Evolutionary conservation across 2,113 vertebrate species (phyloP), one percentile per base, ranked within the genome.

Genomic region (Brachirus orientalis): DNA sequence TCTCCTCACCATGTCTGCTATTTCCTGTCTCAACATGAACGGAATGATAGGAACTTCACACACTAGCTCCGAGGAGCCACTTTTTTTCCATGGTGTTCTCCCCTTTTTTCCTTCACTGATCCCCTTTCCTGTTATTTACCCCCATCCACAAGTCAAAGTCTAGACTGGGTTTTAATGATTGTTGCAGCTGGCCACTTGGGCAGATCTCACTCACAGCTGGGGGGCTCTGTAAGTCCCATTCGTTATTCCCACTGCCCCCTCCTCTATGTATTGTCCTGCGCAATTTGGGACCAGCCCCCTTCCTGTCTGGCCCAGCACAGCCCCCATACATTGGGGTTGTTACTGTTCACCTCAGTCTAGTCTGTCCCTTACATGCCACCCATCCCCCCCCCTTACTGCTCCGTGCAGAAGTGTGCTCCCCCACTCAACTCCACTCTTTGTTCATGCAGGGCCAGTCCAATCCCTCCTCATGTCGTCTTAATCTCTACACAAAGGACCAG

Each of bases 401-500:
- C 71, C 71, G 68, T 37, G 55, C 68, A 62, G 50, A 73, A 79
- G 69, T 74, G 48, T 65, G 51, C 72, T 60, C 80, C 79, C 73
- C 79, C 72, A 59, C 78, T 54, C 75, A 66, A 38, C 64, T 74
- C 75, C 60, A 75, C 80, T 85, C 90, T 92, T 93, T 92, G 92
- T 93, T 90, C 60, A 36, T 37, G 67, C 77, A 62, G 85, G 81
- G 71, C 81, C 79, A 62, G 86, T 75, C 88, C 88, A 89, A 90
- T 92, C 91, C 89, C 79, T 89, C 88, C 87, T 90, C 88, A 89
- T 89, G 90, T 92, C 80, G 81, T 86, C 85, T 86, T 94, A 94
- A 94, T 94, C 93, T 91, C 80, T 74, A 85, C 90, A 94, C 93
- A 94, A 94, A 93, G 91, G 82, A 65, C 90, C 81, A 92, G 89